Conservation (phyloP, 2,797 vertebrate genomes). For the Propithecus perrieri region DNA sequence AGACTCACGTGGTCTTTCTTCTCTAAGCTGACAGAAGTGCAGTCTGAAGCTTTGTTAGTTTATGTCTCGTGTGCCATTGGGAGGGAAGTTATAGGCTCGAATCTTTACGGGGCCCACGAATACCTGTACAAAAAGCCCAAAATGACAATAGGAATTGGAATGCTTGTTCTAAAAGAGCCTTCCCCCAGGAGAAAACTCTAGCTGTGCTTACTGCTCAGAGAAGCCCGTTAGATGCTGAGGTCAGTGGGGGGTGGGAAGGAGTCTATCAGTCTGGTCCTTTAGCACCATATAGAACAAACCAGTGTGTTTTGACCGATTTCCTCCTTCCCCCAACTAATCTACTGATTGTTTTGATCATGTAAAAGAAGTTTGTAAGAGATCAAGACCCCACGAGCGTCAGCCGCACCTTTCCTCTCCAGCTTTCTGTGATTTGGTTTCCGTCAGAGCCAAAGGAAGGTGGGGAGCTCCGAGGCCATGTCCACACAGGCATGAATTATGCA, state of each 20-base stretch:
- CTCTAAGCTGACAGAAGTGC: neutral
- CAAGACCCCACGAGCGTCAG: neutral
- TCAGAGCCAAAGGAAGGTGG: neutral
- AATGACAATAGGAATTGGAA: too few relatives aligned
- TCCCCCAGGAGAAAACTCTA: neutral
- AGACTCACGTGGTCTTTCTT: neutral
- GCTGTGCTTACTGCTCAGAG: neutral
- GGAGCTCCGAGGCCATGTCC: neutral
- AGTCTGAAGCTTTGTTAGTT: neutral
- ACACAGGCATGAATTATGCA: fast-evolving
- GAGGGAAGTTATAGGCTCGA: neutral
- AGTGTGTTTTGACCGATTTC: neutral
- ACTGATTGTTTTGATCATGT: neutral
- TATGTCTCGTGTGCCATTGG: neutral
- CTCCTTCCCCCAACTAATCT: too few relatives aligned
- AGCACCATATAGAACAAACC: neutral
- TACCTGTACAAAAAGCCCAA: neutral
- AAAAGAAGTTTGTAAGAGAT: neutral
- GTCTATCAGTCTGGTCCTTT: neutral
- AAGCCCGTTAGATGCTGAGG: neutral
- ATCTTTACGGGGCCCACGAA: neutral
- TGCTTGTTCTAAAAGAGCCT: neutral
- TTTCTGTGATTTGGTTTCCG: neutral
- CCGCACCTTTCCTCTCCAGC: neutral
- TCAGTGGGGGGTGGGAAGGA: neutral